Evolutionary conservation across 1,140 invertebrate genomes (phyloP).

Genomic region (Hycleus cichorii): DNA sequence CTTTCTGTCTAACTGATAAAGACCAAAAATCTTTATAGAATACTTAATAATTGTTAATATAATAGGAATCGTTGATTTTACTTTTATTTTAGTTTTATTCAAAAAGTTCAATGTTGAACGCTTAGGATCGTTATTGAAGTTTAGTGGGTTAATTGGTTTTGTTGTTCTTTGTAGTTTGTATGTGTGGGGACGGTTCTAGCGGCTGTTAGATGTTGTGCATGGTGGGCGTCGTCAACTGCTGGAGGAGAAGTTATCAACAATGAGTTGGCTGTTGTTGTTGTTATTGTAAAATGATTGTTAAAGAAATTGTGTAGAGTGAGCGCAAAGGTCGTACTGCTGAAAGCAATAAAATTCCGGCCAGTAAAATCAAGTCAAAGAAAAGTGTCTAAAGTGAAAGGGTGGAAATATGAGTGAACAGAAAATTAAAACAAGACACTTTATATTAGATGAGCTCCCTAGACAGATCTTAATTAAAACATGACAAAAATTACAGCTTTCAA

Average conservation of each 20-base stretch:
- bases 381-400: constrained; percentile 27
- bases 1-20: too few species aligned
- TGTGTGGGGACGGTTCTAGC: too few species aligned
- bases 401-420: constrained; percentile 26
- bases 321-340: constrained; percentile 12
- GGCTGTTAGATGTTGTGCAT: too few species aligned
- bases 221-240: neutral
- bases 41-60: too few species aligned
- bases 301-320: constrained; percentile 8
- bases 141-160: too few species aligned
- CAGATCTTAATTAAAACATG: constrained; percentile 29
- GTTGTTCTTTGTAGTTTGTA: too few species aligned
- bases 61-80: too few species aligned
- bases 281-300: constrained; percentile 11
- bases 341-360: constrained; percentile 14
- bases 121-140: too few species aligned
- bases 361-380: constrained; percentile 26
- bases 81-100: too few species aligned
- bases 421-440: constrained; percentile 29
- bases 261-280: constrained; percentile 1
- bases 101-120: too few species aligned
- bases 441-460: constrained; percentile 21
- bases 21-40: too few species aligned
- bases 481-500: constrained; percentile 30
- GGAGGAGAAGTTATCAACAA: constrained; percentile 9